Base-by-base conservation (phyloP, 2,797 vertebrate genomes). In the Micropoecilia bifurca region DNA sequence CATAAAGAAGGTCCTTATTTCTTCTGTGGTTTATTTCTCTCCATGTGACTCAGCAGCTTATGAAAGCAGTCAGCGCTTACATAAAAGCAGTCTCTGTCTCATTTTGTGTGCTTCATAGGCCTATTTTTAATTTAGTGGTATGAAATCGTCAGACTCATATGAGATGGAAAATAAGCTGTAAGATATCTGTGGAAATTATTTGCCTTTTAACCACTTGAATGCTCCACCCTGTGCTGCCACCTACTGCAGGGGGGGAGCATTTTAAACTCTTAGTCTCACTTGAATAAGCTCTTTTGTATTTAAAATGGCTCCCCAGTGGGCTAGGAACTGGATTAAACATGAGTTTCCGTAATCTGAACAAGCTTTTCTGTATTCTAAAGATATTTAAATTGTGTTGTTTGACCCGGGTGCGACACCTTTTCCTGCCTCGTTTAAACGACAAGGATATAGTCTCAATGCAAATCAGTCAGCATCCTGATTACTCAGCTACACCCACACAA, bases 391-490 rank as follows among this genome's bases (percentile, higher is more conserved):
- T 28, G 74, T 66, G n/a, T 0, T 59, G 69, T 45, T 85, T 47
- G 71, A 78, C n/a, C 30, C 73, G 46, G 43, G 75, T 33, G 63
- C 3, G 74, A 79, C 83, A 69, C 77, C 81, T 22, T 68, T 75
- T 63, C 80, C 81, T 36, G 55, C 83, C 79, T 66, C 12, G 7
- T 81, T 90, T 80, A 81, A 83, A 88, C 53, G 75, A 86, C 71
- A 86, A 80, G 41, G 75, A 78, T 71, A 33, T 78, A 77, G 63
- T 85, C 63, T 87, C 61, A 86, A 77, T 86, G 79, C 78, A 80
- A 74, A 83, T 93, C 85, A 81, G 75, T 86, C 87, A 77, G 48
- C 10, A 77, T 46, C 2, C 74, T 77, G 79, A 86, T 89, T 83
- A 88, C 68, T 83, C 88, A 89, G 73, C 83, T 76, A 79, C 73